A percentile compares a stretch with the other conserved stretches of the same genome.
These are phyloP conservation scores for Tribolium madens DNA, from an alignment of 1,140 invertebrate genomes.

Conservation along the genomic window DNA sequence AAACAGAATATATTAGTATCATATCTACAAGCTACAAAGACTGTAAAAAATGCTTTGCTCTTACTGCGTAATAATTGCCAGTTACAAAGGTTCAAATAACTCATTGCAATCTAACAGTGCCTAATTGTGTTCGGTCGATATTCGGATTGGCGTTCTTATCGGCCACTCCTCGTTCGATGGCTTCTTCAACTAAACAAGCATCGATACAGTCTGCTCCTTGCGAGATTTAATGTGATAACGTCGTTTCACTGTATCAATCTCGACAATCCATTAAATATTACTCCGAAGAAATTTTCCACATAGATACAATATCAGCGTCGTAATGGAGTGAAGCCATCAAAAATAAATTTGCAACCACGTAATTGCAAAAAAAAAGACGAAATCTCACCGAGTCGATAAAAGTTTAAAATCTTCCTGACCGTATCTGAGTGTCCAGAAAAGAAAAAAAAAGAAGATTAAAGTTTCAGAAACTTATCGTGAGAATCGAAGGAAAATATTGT, in stretches of 20 bases:
- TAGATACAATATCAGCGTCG: too few relatives aligned
- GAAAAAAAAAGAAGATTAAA: not conserved
- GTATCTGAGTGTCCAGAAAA: not conserved
- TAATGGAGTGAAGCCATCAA: not conserved
- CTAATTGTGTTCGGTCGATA: conserved; percentile 7
- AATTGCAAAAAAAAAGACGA: not conserved
- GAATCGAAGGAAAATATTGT: not conserved
- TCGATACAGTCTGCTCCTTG: conserved; percentile 13
- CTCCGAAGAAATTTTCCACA: not conserved
- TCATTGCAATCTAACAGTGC: not conserved
- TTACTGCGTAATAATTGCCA: not conserved
- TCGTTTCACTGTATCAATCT: conserved; percentile 22
- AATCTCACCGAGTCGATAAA: not conserved
- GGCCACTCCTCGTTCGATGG: conserved; percentile 6
- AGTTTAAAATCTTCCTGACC: not conserved
- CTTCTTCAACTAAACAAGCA: conserved; percentile 21
- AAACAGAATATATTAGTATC: too few relatives aligned
- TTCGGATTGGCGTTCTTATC: conserved; percentile 5
- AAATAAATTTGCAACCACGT: not conserved
- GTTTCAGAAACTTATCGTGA: not conserved
- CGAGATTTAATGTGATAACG: conserved; percentile 30
- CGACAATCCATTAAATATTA: conserved; percentile 32
- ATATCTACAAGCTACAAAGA: too few relatives aligned
- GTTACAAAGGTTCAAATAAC: not conserved
- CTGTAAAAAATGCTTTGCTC: too few relatives aligned